Evolutionary conservation across 2,888 invertebrate genomes (phyloP), one percentile per base, ranked within the genome.

Genomic region (Drosophila anceps): DNA sequence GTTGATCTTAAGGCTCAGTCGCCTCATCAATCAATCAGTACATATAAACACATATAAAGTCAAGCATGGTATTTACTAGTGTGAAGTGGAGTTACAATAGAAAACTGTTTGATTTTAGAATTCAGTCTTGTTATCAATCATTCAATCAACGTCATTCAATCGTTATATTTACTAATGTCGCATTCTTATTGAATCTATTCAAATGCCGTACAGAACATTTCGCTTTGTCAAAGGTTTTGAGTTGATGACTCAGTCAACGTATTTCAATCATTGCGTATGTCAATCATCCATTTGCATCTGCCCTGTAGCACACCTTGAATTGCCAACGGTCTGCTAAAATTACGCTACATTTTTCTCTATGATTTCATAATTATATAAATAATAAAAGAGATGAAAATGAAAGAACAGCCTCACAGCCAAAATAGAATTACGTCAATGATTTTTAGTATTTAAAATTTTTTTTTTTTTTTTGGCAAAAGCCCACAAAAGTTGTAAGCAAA

Each of bases 301-400:
- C 31, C 57, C 20, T 39, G 58, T 33, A 37, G 48, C 29, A 37
- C 29, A 48, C 37, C 48, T 48, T 59, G 48, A 59, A 59, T 29
- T 31, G 59, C 48, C 29, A 53, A 29, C 48, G 46, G 53, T 24
- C 46, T 68, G 73, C 62, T 18, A 74, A 71, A 39, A 60, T 64
- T 41, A 68, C 24, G 65, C 63, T 68, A 67, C 58, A 70, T 73
- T 64, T 74, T 64, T 61, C 68, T 68, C 51, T 82, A 88, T 82
- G 90, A 86, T 86, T 90, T 90, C 90, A 86, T 86, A 90, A 88
- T 83, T 90, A 78, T 90, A 88, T 81, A 90, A 88, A 86, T 90
- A 85, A 70, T 69, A 27, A 51, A 51, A 62, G 62, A 35, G 43
- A 29, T 44, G 44, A 51, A 46, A 35, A 44, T 29, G 10, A 62